A percentile compares a stretch with the other conserved stretches of the same genome.
phyloP scores from a whole-genome alignment of 2,888 invertebrate genomes.

The Macrosoma leucophasiata region DNA sequence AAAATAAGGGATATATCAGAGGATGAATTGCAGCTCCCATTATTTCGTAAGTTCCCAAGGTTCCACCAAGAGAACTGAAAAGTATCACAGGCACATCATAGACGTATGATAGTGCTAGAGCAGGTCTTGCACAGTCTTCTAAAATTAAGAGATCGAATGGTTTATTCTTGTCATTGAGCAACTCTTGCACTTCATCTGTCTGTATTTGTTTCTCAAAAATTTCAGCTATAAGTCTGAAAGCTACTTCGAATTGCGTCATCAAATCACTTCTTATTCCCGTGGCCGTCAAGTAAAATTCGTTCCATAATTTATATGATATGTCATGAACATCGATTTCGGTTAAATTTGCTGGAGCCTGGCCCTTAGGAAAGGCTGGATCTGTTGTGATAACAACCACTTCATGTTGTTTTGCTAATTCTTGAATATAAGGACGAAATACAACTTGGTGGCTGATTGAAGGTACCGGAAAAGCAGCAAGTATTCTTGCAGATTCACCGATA shows the following conservation, averaged over 20 bases:
- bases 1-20: constrained; percentile 28
- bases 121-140: constrained; percentile 32
- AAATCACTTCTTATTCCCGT: constrained; percentile 16
- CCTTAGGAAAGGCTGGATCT: constrained; percentile 38
- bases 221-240: constrained; percentile 7
- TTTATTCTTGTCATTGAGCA: constrained; percentile 21
- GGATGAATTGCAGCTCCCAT: constrained; percentile 35
- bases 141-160: constrained; percentile 38
- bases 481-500: constrained; percentile 39
- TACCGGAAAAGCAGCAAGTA: constrained; percentile 42
- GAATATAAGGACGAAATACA: constrained; percentile 40
- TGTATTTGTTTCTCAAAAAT: constrained; percentile 23
- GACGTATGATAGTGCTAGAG: constrained; percentile 33
- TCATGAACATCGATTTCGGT: constrained; percentile 42
- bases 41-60: constrained; percentile 23
- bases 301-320: constrained; percentile 35
- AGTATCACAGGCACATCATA: constrained; percentile 41
- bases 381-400: constrained; percentile 50
- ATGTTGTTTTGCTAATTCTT: constrained; percentile 48
- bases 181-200: constrained; percentile 19
- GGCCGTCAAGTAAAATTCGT: too few species aligned
- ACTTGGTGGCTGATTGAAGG: constrained; percentile 58
- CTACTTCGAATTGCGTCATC: constrained; percentile 11
- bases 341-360: constrained; percentile 32
- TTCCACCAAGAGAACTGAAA: constrained; percentile 37